Conservation (phyloP, 2,888 invertebrate species). For the Junonia oenone region DNA sequence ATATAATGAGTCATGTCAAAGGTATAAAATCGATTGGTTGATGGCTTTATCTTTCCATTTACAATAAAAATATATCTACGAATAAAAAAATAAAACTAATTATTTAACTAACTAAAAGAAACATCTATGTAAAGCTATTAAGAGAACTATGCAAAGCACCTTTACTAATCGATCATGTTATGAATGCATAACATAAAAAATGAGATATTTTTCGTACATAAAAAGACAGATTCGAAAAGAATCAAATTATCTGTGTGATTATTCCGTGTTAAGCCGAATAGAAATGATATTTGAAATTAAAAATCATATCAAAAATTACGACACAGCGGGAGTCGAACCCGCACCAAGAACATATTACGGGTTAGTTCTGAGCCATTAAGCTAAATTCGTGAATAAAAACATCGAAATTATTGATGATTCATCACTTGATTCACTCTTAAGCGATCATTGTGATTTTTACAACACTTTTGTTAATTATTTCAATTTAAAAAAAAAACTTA, state of each 20-base stretch:
- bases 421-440: no score
- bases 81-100: background rate
- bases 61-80: background rate
- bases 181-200: background rate
- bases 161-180: background rate
- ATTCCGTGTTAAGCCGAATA: no score
- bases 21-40: background rate
- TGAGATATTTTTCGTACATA: constrained; percentile 1
- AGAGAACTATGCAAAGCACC: constrained; percentile 1
- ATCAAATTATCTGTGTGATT: background rate
- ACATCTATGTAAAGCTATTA: background rate
- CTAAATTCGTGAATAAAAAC: no score
- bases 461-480: no score
- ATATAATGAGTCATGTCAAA: background rate
- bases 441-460: no score
- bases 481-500: no score
- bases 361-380: no score
- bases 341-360: no score
- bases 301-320: no score
- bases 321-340: no score
- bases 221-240: background rate
- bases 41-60: background rate
- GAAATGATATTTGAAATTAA: no score
- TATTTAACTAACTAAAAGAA: background rate
- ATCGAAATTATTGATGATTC: no score